phyloP scores from a whole-genome alignment of 2,113 vertebrate genomes.

The Thamnaconus septentrionalis region DNA sequence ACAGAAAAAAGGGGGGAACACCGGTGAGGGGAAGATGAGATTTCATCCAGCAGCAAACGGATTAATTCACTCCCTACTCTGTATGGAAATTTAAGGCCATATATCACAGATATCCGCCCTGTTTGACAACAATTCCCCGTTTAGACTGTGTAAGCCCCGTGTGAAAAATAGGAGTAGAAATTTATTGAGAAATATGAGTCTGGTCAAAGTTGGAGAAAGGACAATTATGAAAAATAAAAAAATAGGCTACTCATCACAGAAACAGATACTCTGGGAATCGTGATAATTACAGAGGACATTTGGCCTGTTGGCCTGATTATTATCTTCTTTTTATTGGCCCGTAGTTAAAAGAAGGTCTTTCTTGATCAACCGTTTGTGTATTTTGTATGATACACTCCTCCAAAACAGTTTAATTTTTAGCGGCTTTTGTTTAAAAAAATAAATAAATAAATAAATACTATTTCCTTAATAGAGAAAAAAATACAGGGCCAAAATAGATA shows the following conservation, averaged over 20 bases:
- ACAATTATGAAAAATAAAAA: conserved; percentile 6
- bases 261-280: neutral
- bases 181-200: conserved; percentile 19
- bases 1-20: conserved; percentile 24
- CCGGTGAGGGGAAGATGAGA: conserved; percentile 25
- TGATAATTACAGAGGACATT: conserved; percentile 7
- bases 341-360: neutral
- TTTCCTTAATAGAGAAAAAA: no score
- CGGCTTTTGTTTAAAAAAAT: no score
- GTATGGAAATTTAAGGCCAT: conserved; percentile 31
- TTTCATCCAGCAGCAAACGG: conserved; percentile 17
- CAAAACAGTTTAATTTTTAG: neutral
- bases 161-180: conserved; percentile 18
- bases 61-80: conserved; percentile 34
- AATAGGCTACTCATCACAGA: neutral
- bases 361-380: no score
- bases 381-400: conserved; percentile 2
- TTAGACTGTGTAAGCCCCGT: conserved; percentile 23
- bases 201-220: conserved; percentile 15
- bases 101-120: conserved; percentile 28
- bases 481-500: no score
- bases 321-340: neutral
- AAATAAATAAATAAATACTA: no score
- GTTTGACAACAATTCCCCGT: conserved; percentile 27
- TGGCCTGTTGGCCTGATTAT: neutral